These are phyloP conservation scores for Corythaixoides concolor DNA, from an alignment of 2,113 vertebrate genomes.

Conservation along the genomic window DNA sequence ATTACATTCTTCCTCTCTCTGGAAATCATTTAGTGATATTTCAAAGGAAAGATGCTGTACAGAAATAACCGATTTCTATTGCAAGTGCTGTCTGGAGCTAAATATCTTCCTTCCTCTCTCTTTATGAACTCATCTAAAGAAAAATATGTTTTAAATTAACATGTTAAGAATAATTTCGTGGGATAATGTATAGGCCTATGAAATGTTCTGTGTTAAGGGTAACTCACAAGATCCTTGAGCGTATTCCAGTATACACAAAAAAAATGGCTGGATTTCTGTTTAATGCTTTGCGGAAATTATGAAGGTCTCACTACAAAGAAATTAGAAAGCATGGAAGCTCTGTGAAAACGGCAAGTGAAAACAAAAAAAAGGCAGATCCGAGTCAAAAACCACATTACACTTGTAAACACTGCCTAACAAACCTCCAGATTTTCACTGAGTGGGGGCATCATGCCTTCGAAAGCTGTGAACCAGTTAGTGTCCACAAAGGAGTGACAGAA, in stretches of 20 bases:
- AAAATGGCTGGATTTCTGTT: neutral
- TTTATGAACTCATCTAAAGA: conserved; percentile 50
- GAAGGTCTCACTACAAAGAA: neutral
- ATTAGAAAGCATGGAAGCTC: neutral
- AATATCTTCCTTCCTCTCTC: conserved; percentile 57
- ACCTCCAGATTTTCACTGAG: neutral
- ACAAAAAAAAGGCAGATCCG: neutral
- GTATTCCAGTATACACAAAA: neutral
- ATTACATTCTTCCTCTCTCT: conserved; percentile 64
- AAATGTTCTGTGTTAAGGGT: neutral
- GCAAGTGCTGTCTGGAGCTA: conserved; percentile 54
- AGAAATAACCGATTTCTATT: conserved; percentile 58
- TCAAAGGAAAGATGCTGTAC: conserved; percentile 51
- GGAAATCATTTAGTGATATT: conserved; percentile 63
- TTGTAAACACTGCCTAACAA: neutral
- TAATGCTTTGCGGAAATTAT: neutral
- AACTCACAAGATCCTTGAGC: neutral
- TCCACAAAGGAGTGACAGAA: neutral
- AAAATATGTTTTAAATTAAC: conserved; percentile 62
- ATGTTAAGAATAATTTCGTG: conserved; percentile 23
- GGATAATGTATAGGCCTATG: neutral
- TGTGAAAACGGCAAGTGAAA: neutral
- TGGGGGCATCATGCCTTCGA: neutral
- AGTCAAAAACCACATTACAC: neutral
- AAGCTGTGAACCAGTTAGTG: neutral